These are phyloP conservation scores for Plectrocnemia conspersa DNA, from an alignment of 1,140 invertebrate genomes.

Conservation along the genomic window DNA sequence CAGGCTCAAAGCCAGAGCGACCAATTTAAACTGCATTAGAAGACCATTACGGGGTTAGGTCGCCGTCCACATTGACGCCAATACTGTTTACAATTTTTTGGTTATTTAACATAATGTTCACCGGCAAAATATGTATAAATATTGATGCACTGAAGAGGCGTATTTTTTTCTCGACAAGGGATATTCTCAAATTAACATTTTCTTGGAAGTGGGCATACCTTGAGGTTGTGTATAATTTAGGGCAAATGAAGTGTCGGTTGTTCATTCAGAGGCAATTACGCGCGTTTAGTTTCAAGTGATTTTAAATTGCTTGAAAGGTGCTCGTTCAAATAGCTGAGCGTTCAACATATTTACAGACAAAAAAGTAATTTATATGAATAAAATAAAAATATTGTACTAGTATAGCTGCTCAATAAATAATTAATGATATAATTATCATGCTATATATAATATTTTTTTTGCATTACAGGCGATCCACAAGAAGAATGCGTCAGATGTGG, in stretches of 20 bases:
- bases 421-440: too few species aligned
- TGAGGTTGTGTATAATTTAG: conserved; percentile 2
- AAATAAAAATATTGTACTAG: too few species aligned
- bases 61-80: too few species aligned
- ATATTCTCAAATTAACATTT: conserved; percentile 6
- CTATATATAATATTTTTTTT: neutral
- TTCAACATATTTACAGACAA: neutral
- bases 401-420: too few species aligned
- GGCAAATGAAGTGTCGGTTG: neutral
- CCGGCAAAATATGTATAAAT: too few species aligned
- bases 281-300: conserved; percentile 10
- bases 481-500: conserved; percentile 46
- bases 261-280: conserved; percentile 1
- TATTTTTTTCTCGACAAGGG: neutral
- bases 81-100: too few species aligned
- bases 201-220: conserved; percentile 11
- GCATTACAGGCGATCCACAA: conserved; percentile 43
- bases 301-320: conserved; percentile 7
- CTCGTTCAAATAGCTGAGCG: neutral
- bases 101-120: too few species aligned
- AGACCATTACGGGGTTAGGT: conserved; percentile 1
- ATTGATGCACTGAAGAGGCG: too few species aligned
- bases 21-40: conserved; percentile 35
- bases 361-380: too few species aligned
- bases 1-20: conserved; percentile 15